Evolutionary conservation across 1,140 invertebrate species (phyloP).

Genomic region (Pararge aegeria): DNA sequence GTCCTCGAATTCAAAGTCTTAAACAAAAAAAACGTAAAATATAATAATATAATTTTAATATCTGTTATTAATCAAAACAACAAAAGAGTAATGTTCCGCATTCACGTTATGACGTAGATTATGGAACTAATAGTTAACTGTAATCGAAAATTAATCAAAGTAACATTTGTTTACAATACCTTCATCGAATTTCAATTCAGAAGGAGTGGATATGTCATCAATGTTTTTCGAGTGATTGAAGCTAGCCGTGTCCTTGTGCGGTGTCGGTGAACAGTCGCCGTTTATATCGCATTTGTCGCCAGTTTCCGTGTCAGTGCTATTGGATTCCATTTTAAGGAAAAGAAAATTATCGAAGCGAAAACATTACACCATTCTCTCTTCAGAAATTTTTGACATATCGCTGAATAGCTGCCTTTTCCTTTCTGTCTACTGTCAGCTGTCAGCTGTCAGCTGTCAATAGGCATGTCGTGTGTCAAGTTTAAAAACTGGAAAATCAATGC

Average conservation of each 20-base stretch:
- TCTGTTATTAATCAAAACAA: neutral
- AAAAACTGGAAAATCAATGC: neutral
- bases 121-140: neutral
- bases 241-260: conserved; percentile 44
- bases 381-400: conserved; percentile 14
- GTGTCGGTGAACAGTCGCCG: conserved; percentile 55
- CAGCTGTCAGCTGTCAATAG: neutral
- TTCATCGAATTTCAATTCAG: conserved; percentile 76
- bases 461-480: neutral
- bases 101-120: neutral
- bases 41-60: neutral
- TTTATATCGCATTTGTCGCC: conserved; percentile 63
- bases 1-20: conserved; percentile 67
- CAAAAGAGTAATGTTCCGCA: neutral
- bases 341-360: conserved; percentile 61
- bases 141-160: conserved; percentile 14
- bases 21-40: conserved; percentile 32
- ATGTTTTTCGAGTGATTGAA: conserved; percentile 72
- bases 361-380: conserved; percentile 66
- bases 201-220: conserved; percentile 78
- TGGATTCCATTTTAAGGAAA: conserved; percentile 65
- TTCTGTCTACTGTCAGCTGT: neutral
- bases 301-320: conserved; percentile 49
- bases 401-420: neutral
- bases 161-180: conserved; percentile 73